Percentiles rank a stretch among this genome's conserved stretches.
Conservation (phyloP, 2,888 invertebrate genomes). For the Drosophila meridionalis region DNA sequence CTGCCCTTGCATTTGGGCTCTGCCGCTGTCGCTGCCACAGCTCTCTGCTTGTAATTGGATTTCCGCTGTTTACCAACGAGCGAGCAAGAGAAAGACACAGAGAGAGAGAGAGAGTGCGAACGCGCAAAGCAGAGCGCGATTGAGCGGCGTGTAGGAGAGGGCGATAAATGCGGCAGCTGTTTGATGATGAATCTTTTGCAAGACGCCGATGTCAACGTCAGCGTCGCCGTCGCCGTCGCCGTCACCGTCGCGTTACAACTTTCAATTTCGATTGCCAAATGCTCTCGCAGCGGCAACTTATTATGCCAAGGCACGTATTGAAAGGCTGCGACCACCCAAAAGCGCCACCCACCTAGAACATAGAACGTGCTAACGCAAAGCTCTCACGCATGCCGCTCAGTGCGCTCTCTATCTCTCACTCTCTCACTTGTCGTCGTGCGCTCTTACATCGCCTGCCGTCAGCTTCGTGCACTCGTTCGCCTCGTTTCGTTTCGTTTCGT, state of each 20-base stretch:
- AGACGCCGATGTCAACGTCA: conserved; percentile 20
- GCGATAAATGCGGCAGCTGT: conserved; percentile 39
- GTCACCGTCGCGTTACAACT: conserved; percentile 62
- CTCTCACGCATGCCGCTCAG: conserved; percentile 59
- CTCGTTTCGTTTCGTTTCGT: conserved; percentile 61
- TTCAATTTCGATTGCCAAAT: conserved; percentile 77
- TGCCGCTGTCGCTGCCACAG: conserved; percentile 25
- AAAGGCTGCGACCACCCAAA: conserved; percentile 13
- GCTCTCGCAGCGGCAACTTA: conserved; percentile 47
- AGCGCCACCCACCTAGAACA: conserved; percentile 43
- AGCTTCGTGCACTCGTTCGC: conserved; percentile 52
- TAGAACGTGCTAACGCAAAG: conserved; percentile 45
- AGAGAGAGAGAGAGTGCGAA: not conserved
- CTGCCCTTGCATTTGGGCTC: conserved; percentile 58
- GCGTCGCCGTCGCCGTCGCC: not conserved
- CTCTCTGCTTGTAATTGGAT: conserved; percentile 72
- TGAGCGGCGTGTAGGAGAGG: conserved; percentile 11
- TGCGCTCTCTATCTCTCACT: conserved; percentile 15
- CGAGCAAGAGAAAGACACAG: conserved; percentile 8
- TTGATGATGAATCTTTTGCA: conserved; percentile 52
- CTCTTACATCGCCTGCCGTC: conserved; percentile 30
- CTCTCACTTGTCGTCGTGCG: conserved; percentile 8
- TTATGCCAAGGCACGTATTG: conserved; percentile 52
- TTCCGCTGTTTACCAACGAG: conserved; percentile 67
- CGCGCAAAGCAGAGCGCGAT: not conserved